These are phyloP conservation scores for Lobophora halterata DNA, from an alignment of 2,888 invertebrate species.

Conservation along the genomic window DNA sequence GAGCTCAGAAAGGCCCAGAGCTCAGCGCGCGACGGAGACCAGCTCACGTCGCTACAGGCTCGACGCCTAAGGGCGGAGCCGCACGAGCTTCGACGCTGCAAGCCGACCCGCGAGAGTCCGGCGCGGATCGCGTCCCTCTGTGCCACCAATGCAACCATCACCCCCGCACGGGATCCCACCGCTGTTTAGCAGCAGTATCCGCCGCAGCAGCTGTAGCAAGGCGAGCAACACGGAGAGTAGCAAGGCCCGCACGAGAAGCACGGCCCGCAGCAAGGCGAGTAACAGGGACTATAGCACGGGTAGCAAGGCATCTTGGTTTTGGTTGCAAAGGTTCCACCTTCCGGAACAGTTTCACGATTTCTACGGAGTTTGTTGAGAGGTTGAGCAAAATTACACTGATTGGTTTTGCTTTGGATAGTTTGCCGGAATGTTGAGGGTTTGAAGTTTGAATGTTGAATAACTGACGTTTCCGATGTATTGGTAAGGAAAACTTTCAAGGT, in stretches of 20 bases:
- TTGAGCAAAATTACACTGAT: constrained; percentile 20
- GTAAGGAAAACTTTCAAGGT: constrained; percentile 36
- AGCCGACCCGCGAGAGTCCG: constrained; percentile 19
- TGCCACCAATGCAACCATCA: constrained; percentile 32
- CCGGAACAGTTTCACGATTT: constrained; percentile 13
- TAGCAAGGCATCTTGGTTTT: constrained; percentile 50
- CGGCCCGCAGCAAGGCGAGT: constrained; percentile 43
- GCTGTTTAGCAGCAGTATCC: constrained; percentile 22
- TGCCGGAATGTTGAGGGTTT: constrained; percentile 46
- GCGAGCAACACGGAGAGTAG: constrained; percentile 46
- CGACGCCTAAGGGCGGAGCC: constrained; percentile 16
- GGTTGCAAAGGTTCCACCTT: neutral
- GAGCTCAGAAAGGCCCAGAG: constrained; percentile 28
- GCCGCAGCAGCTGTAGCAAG: constrained; percentile 38
- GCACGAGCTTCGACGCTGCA: constrained; percentile 23
- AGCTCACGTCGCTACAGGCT: constrained; percentile 17
- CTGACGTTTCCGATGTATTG: neutral
- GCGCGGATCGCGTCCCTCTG: constrained; percentile 1
- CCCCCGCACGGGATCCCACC: constrained; percentile 23
- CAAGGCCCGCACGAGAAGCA: constrained; percentile 48
- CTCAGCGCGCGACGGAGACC: constrained; percentile 22
- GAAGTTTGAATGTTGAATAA: constrained; percentile 45
- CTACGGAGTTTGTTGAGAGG: constrained; percentile 21
- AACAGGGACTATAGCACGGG: constrained; percentile 41
- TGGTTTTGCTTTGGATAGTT: constrained; percentile 32